A percentile compares a stretch with the other conserved stretches of the same genome.
Conservation (phyloP, 2,797 vertebrate genomes). For the Danio tinwini region DNA sequence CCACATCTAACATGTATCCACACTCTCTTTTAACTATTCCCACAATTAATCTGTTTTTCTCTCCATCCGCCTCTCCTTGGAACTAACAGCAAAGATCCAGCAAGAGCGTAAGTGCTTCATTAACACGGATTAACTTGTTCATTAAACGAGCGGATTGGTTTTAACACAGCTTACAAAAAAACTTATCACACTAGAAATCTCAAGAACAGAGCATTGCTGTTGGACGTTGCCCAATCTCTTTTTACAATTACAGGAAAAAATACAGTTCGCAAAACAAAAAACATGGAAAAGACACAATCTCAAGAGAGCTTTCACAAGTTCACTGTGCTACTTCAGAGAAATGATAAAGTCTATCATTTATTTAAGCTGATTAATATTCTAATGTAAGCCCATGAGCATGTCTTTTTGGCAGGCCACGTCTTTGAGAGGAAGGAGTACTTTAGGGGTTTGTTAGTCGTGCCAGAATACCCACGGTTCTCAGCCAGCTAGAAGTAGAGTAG, state of each 20-base stretch:
- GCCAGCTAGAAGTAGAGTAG: constrained; percentile 58
- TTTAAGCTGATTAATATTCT: constrained; percentile 46
- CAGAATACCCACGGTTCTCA: constrained; percentile 43
- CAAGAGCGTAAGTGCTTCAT: constrained; percentile 88
- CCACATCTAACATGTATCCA: constrained; percentile 15
- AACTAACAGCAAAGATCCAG: constrained; percentile 97
- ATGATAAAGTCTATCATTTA: constrained; percentile 28
- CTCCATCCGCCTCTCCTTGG: constrained; percentile 71
- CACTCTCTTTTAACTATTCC: constrained; percentile 61
- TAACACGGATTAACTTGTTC: constrained; percentile 55
- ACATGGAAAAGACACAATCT: constrained; percentile 2
- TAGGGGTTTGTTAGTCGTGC: constrained; percentile 24
- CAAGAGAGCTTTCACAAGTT: constrained; percentile 10
- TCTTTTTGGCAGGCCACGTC: constrained; percentile 36
- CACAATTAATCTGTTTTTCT: constrained; percentile 50
- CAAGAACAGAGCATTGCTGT: constrained; percentile 17
- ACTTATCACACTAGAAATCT: constrained; percentile 22
- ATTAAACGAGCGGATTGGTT: constrained; percentile 18
- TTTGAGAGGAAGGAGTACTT: constrained; percentile 32
- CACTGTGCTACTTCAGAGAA: constrained; percentile 31
- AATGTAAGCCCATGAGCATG: constrained; percentile 29
- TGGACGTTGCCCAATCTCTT: constrained; percentile 1
- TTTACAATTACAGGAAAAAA: neutral
- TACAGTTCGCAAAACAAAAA: neutral
- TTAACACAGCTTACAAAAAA: constrained; percentile 22